Evolutionary conservation across 2,888 invertebrate species (phyloP).

Genomic region (Dermolepida albohirtum): DNA sequence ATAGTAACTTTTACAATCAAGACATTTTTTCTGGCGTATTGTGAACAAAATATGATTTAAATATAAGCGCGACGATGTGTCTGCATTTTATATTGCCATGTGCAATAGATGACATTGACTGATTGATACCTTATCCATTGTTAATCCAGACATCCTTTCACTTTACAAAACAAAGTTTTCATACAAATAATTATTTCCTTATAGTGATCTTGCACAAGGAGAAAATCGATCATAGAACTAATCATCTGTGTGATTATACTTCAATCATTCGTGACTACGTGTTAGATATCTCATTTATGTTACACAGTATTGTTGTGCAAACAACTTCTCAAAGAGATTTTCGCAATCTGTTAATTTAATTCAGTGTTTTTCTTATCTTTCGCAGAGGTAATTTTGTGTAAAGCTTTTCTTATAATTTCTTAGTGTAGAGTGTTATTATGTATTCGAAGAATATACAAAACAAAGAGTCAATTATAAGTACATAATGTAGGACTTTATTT

Average conservation of each 20-base stretch:
- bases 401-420: no score
- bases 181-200: slow-evolving; percentile 30
- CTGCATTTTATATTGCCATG: no score
- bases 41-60: no score
- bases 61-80: no score
- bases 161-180: slow-evolving; percentile 15
- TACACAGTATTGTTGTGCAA: slow-evolving; percentile 28
- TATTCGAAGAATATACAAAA: no score
- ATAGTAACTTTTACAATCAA: no score
- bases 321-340: slow-evolving; percentile 23
- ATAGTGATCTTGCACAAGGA: slow-evolving; percentile 26
- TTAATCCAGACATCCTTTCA: slow-evolving; percentile 25
- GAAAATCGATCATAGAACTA: slow-evolving; percentile 33
- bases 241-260: slow-evolving; percentile 33
- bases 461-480: no score
- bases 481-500: no score
- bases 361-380: slow-evolving; percentile 23
- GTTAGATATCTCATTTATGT: slow-evolving; percentile 22
- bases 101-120: no score
- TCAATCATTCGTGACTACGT: slow-evolving; percentile 29
- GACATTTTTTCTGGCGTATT: no score
- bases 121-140: slow-evolving; percentile 5
- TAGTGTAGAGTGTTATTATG: no score
- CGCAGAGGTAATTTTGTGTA: background rate
- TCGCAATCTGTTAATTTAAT: slow-evolving; percentile 31